Evolutionary conservation across 2,113 vertebrate genomes (phyloP).

Genomic region (Acanthochromis polyacanthus): DNA sequence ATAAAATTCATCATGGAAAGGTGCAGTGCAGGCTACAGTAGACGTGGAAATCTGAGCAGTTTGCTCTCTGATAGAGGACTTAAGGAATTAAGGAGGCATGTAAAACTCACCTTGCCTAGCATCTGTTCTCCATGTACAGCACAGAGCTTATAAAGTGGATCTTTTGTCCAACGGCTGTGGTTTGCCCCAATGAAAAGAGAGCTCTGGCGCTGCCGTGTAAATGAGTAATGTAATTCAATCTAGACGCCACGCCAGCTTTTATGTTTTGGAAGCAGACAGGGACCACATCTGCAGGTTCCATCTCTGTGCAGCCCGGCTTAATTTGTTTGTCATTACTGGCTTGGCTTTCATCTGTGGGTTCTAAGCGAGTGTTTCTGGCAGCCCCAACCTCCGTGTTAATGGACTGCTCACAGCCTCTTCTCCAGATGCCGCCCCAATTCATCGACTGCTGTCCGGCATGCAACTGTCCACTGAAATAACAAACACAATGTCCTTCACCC

Average conservation of each 20-base stretch:
- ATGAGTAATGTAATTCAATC: slow-evolving; percentile 69
- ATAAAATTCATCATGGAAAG: slow-evolving; percentile 19
- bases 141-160: slow-evolving; percentile 57
- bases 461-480: slow-evolving; percentile 38
- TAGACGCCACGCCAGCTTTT: slow-evolving; percentile 46
- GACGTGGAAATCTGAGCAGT: slow-evolving; percentile 57
- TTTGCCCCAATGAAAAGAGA: slow-evolving; percentile 46
- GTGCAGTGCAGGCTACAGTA: slow-evolving; percentile 3
- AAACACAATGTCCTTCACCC: slow-evolving; percentile 19
- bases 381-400: slow-evolving; percentile 29
- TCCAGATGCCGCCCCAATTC: slow-evolving; percentile 37
- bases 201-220: slow-evolving; percentile 29
- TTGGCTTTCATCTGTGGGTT: slow-evolving; percentile 59
- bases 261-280: slow-evolving; percentile 63
- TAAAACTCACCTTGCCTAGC: slow-evolving; percentile 61
- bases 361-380: slow-evolving; percentile 54
- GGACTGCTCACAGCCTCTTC: slow-evolving; percentile 42
- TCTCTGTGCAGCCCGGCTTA: slow-evolving; percentile 32
- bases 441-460: slow-evolving; percentile 18
- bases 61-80: slow-evolving; percentile 59
- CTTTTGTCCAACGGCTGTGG: slow-evolving; percentile 47
- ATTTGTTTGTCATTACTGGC: slow-evolving; percentile 72
- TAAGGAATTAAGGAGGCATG: slow-evolving; percentile 63
- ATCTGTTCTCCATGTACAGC: slow-evolving; percentile 63
- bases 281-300: slow-evolving; percentile 70